A percentile compares a stretch with the other conserved stretches of the same genome.
Evolutionary conservation across 2,113 vertebrate species (phyloP).

Genomic region (Phainopepla nitens): DNA sequence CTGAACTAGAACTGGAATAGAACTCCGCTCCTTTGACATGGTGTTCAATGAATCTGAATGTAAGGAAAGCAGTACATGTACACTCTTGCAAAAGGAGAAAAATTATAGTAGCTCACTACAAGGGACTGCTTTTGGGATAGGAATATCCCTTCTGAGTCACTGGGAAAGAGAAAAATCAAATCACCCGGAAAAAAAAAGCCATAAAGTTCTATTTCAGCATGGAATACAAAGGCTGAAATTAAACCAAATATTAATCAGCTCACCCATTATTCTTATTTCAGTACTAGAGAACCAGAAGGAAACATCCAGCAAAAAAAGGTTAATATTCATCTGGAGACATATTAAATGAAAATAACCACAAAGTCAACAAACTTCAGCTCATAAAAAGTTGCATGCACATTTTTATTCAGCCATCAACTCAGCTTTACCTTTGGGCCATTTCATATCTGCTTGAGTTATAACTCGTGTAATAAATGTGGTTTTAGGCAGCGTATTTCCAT

Average conservation of each 20-base stretch:
- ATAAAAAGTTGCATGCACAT: constrained; percentile 8
- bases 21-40: neutral
- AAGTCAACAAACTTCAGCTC: constrained; percentile 22
- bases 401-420: constrained; percentile 2
- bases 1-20: neutral
- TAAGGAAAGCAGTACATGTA: neutral
- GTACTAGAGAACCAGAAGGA: neutral
- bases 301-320: neutral
- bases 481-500: constrained; percentile 48
- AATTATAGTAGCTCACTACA: neutral
- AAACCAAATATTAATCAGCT: neutral
- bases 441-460: constrained; percentile 44
- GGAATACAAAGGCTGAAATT: neutral
- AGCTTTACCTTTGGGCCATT: constrained; percentile 46
- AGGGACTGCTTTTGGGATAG: neutral
- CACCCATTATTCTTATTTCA: neutral
- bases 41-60: accelerated
- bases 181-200: neutral
- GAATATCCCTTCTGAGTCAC: neutral
- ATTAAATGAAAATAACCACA: constrained; percentile 35
- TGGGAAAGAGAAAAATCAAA: neutral
- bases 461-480: constrained; percentile 31
- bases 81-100: neutral
- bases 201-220: neutral
- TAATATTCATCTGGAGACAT: neutral